Percentiles rank a stretch among this genome's conserved stretches.
Evolutionary conservation across 2,797 vertebrate species (phyloP).

Genomic region (Chromis chromis): DNA sequence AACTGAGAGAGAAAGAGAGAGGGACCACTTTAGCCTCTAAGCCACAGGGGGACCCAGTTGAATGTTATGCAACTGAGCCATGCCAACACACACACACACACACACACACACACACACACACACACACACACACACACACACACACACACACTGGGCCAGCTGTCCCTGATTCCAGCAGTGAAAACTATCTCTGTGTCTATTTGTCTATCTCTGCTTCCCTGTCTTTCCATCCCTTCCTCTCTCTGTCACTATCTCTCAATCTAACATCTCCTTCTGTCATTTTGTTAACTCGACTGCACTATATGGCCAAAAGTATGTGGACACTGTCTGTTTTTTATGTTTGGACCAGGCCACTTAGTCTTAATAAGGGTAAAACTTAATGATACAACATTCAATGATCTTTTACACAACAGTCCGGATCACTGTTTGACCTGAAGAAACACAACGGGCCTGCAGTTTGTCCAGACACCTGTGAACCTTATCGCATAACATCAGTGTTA

Average conservation of each 20-base stretch:
- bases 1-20: not conserved
- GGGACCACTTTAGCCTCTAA: conserved; percentile 58
- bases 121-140: conserved; percentile 31
- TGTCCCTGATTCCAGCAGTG: conserved; percentile 70
- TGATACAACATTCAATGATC: too few species aligned
- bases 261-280: not conserved
- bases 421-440: too few species aligned
- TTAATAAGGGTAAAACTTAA: not conserved
- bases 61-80: conserved; percentile 71
- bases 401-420: too few species aligned
- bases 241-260: not conserved
- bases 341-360: not conserved
- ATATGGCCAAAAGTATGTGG: conserved; percentile 5
- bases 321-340: not conserved
- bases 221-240: conserved; percentile 32
- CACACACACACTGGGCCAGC: conserved; percentile 47
- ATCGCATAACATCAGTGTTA: too few species aligned
- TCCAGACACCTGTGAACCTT: too few species aligned
- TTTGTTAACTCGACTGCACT: not conserved
- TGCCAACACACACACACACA: conserved; percentile 52
- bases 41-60: conserved; percentile 61
- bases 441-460: too few species aligned
- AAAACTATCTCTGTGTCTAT: conserved; percentile 57
- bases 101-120: conserved; percentile 37
- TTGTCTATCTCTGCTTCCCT: conserved; percentile 49